Base-by-base conservation (phyloP, 1,140 invertebrate species). In the Zaprionus camerounensis region DNA sequence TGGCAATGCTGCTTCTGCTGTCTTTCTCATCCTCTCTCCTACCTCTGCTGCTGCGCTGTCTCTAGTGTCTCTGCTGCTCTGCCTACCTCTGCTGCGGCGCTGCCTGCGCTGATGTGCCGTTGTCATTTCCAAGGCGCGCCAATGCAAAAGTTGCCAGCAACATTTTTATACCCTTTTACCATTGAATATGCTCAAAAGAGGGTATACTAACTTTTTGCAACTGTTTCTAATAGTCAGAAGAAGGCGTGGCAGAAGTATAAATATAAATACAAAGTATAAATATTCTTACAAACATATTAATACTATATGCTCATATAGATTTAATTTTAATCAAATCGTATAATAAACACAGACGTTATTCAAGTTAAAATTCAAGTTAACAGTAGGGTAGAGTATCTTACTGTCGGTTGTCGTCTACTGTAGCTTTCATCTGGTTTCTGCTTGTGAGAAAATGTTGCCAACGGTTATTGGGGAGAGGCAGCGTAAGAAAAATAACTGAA, bases 361-460 rank as follows among this genome's bases (percentile, higher is more conserved):
- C 31, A 34, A 34, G 0, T 34, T 34, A 34, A 34, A 7, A 28
- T 7, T 34, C 31, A 34, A 34, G 0, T 34, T 34, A 34, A 34
- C 9, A 3, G 9, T 34, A 11, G 31, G 3, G 1, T 3, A 34
- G 31, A 2, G 31, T 34, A 34, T 34, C 31, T 11, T 34, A 34
- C 9, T 34, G 31, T 34, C 31, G 3, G 9, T 3, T 34, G 9
- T 2, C 9, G 9, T 34, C 31, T 3, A 34, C 31, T 2, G 9
- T 34, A 34, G 9, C 31, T 34, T 34, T 34, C 9, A 7, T 34
- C 31, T 34, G 31, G 3, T 34, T 34, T 11, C 31, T 34, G 67
- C 61, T 78, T 87, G 80, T 90, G 85, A 90, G 85, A 88, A 90
- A 82, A 88, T 90, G 81, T 80, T 77, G 85, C 85, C 85, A 81